Evolutionary conservation across 2,113 vertebrate species (phyloP), one percentile per base, ranked within the genome.

Genomic region (Sisor rabdophorus): DNA sequence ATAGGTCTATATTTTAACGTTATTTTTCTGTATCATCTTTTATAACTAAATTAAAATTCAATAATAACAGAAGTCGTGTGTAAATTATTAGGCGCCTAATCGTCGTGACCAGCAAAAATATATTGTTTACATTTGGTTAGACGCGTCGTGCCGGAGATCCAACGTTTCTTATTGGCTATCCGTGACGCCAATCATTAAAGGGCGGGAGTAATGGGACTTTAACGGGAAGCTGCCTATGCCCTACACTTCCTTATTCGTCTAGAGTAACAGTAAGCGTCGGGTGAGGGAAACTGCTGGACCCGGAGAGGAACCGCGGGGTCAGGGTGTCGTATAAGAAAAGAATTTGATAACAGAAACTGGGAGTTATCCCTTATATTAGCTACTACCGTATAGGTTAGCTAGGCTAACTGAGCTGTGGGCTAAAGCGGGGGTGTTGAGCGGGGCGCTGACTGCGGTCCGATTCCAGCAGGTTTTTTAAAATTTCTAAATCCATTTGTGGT

Each of bases 371-470:
- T 9, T 8, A n/a, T 9, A 56, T 24, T 17, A 4, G 8, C 20
- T 16, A 17, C 4, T 19, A 24, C 6, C 5, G 3, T n/a, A n/a
- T 2, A 17, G n/a, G 40, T 6, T 2, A 36, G 44, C 8, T 16
- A 17, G 16, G 54, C 44, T n/a, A 20, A 55, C 26, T 47, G 26
- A 32, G 9, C 47, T 12, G 67, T 20, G 30, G 48, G 67, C 69
- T 54, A 28, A 72, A 73, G 77, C 69, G 77, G 69, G 77, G 77
- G 76, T 78, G 76, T 68, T 16, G 24, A 36, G 12, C 3, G 32
- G 32, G 32, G 32, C 3, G 32, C 52, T 2, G 44, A 9, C 28
- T 50, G 65, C 28, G 20, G 28, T 5, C 30, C 30, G 32, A 72
- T 56, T 65, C 69, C 59, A 48, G 50, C 48, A 54, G n/a, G n/a